Evolutionary conservation across 2,888 invertebrate species (phyloP), one percentile per base, ranked within the genome.

Genomic region (Sinhomidia bicolor): DNA sequence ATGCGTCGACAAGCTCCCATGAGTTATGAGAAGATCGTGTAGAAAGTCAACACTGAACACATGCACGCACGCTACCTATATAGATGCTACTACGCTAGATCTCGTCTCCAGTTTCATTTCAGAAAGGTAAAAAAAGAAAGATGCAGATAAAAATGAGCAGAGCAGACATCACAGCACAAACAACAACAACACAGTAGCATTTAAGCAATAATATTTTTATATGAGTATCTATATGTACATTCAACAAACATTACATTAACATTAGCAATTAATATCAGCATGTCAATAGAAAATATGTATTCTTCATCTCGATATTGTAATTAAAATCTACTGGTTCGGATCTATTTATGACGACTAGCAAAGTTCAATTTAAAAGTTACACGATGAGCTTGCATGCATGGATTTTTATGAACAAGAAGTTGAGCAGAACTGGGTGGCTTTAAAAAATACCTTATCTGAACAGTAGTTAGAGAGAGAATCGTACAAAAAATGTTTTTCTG

Each of bases 11-110:
- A 79, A 44, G 79, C 41, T 68, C 80, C 79, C 84, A 90, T 91
- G 90, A 91, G 85, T 91, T 91, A 91, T 91, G 90, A 57, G 89
- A 79, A 90, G 86, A 87, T 90, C 90, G 89, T 90, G 89, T 89
- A 88, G 74, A 90, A 85, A 88, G 83, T 65, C 85, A 10, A 74
- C 26, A 41, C 54, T 54, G 7, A n/a, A 2, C 12, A 62, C 29
- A n/a, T n/a, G 14, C 62, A 62, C 32, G 3, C 62, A 10, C 57
- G 20, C 6, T 20, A 57, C n/a, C 14, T 10, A 7, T 32, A 10
- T 51, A 51, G n/a, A 51, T 51, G 54, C 10, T 14, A 10, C 17
- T 54, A 17, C 14, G 20, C 7, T 5, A 60, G 23, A 23, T 20
- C 60, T 7, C n/a, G n/a, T 60, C 60, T 60, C 60, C 60, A 23